Conservation (phyloP, 2,113 vertebrate genomes). For the Diglossa brunneiventris region DNA sequence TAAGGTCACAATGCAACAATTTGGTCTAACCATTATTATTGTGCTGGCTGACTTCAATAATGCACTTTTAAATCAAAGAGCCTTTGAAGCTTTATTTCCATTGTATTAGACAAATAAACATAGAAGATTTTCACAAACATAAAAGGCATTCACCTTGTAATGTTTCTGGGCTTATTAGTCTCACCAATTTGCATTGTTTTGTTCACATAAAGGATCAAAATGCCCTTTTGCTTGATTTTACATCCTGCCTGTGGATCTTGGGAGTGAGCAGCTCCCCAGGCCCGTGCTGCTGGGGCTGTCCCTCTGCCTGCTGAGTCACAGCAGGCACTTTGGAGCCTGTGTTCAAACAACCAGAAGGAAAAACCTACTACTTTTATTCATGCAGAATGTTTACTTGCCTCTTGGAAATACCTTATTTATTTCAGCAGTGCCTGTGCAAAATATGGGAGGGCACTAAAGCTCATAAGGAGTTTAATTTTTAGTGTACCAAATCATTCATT, state of each 20-base stretch:
- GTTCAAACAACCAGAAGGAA: neutral
- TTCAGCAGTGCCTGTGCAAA: neutral
- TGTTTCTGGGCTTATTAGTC: conserved; percentile 37
- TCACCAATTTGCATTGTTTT: conserved; percentile 62
- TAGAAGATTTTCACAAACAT: conserved; percentile 13
- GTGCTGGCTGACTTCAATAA: neutral
- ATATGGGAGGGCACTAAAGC: neutral
- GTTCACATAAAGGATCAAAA: conserved; percentile 67
- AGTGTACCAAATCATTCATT: conserved; percentile 27
- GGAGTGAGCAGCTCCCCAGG: neutral
- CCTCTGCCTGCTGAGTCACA: conserved; percentile 22
- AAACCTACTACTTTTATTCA: neutral
- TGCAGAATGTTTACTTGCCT: neutral
- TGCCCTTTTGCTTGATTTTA: conserved; percentile 42
- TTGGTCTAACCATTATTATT: conserved; percentile 28
- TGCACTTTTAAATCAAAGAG: conserved; percentile 50
- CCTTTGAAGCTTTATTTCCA: conserved; percentile 49
- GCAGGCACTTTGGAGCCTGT: neutral
- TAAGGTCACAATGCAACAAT: neutral
- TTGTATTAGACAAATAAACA: conserved; percentile 55
- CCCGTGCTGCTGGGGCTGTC: neutral
- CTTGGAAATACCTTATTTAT: neutral
- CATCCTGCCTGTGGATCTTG: neutral
- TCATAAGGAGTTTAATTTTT: conserved; percentile 37
- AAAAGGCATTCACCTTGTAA: conserved; percentile 58